These are phyloP conservation scores for Leistus spinibarbis DNA, from an alignment of 2,888 invertebrate species.

Conservation along the genomic window DNA sequence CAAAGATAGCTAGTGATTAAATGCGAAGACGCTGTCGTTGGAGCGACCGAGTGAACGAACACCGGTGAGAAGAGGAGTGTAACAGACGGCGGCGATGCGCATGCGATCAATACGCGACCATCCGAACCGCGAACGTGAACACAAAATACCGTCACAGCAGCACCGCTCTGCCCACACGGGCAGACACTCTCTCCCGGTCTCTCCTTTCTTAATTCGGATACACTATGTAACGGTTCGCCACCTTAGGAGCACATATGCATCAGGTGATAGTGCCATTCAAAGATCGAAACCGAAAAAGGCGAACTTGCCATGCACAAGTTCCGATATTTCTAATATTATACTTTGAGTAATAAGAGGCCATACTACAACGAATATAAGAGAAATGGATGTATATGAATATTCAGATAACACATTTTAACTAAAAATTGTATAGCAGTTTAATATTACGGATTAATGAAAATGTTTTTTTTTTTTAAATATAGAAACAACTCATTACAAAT, in stretches of 20 bases:
- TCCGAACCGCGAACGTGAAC: conserved; percentile 45
- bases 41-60: conserved; percentile 20
- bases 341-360: too few species aligned
- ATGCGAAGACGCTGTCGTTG: neutral
- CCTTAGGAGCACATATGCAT: neutral
- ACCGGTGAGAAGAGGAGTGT: conserved; percentile 35
- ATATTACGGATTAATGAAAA: too few species aligned
- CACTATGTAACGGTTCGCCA: neutral
- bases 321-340: too few species aligned
- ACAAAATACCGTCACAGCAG: conserved; percentile 10
- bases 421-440: too few species aligned
- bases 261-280: neutral
- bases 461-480: too few species aligned
- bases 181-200: neutral
- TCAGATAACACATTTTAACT: too few species aligned
- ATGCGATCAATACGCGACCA: conserved; percentile 48
- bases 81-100: conserved; percentile 47
- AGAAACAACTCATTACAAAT: neutral
- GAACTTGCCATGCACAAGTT: too few species aligned
- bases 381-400: too few species aligned
- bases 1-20: conserved; percentile 26
- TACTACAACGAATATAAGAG: too few species aligned
- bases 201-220: neutral
- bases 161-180: neutral
- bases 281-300: neutral